Evolutionary conservation across 2,888 invertebrate genomes (phyloP), one percentile per base, ranked within the genome.

Genomic region (Drosophila picticornis): DNA sequence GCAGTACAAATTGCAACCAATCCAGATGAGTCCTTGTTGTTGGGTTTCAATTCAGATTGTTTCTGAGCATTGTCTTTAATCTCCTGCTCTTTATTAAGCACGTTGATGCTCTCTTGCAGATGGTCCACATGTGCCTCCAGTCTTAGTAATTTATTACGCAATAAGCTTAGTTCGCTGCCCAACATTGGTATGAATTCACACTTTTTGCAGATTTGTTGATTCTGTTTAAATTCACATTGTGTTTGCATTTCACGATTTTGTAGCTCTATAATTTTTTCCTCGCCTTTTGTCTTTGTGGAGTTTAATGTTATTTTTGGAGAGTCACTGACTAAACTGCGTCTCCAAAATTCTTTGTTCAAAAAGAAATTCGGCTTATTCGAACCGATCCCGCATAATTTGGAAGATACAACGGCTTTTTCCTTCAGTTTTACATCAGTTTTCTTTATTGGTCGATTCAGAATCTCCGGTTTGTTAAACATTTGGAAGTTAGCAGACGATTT

Each of bases 31-130:
- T n/a, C n/a, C n/a, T 19, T n/a, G 5, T 19, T n/a, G 2, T 11
- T 38, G 0, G 31, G 13, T 9, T 16, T 2, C 2, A 2, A 19
- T 19, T 10, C 9, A 9, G 6, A 11, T n/a, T 43, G 43, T 11
- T n/a, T n/a, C n/a, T n/a, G n/a, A 43, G 2, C 13, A 4, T 4
- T 7, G 5, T 46, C 29, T 11, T 16, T 3, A 6, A 11, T 7
- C 0, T 29, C 3, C 6, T 1, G 16, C 0, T 2, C 9, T 10
- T 31, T n/a, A 2, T n/a, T 27, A 7, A 2, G 34, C 1, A 9
- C 6, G 2, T 32, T 19, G n/a, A 68, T 11, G 13, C 31, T 34
- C 0, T 2, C 1, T 27, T 71, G 40, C 1, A 69, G n/a, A 16
- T 53, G 9, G 7, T 19, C 19, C 7, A 70, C 27, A 0, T 29